Evolutionary conservation across 2,797 vertebrate species (phyloP).

Genomic region (Enoplosus armatus): DNA sequence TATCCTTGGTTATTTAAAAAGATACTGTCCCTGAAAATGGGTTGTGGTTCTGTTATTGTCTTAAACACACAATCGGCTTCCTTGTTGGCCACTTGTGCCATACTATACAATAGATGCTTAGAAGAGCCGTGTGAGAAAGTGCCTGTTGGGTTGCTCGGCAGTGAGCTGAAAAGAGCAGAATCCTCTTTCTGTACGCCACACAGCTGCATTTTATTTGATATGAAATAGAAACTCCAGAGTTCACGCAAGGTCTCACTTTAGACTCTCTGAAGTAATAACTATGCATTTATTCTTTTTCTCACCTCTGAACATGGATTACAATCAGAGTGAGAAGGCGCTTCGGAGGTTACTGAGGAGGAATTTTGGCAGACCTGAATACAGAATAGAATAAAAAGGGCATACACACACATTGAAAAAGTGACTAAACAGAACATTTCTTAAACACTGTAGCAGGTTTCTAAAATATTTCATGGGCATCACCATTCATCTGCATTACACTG

Average conservation of each 20-base stretch:
- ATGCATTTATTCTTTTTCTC: constrained; percentile 66
- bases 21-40: constrained; percentile 4
- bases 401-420: background rate
- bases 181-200: constrained; percentile 27
- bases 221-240: constrained; percentile 43
- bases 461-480: constrained; percentile 7
- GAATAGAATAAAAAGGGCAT: constrained; percentile 27
- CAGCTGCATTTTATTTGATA: constrained; percentile 54
- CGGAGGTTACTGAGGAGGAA: constrained; percentile 29
- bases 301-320: constrained; percentile 58
- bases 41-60: constrained; percentile 37
- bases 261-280: constrained; percentile 60
- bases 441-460: constrained; percentile 1
- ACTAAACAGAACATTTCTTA: constrained; percentile 11
- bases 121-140: constrained; percentile 27
- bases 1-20: background rate
- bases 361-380: constrained; percentile 36
- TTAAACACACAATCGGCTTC: constrained; percentile 46
- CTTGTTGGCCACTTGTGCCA: constrained; percentile 30
- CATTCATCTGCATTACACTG: background rate
- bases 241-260: constrained; percentile 53
- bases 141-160: constrained; percentile 37
- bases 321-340: constrained; percentile 38
- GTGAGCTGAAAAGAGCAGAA: constrained; percentile 36
- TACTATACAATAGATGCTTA: constrained; percentile 37